These are phyloP conservation scores for Caranx ignobilis DNA, from an alignment of 2,113 vertebrate genomes.

Conservation along the genomic window DNA sequence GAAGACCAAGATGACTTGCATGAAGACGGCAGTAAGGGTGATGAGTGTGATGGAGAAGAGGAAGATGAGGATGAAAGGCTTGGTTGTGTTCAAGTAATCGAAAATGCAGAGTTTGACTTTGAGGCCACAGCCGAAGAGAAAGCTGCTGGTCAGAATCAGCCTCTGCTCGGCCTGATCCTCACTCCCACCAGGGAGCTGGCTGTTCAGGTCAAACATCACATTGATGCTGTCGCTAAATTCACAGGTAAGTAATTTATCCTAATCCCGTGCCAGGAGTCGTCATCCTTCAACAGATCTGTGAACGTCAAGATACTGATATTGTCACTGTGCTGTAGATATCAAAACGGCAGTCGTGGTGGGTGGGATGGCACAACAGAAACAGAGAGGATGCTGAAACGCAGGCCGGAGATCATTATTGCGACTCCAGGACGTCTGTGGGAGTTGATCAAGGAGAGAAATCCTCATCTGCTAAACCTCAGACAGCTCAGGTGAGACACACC, in stretches of 20 bases:
- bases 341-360: slow-evolving; percentile 93
- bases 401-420: slow-evolving; percentile 94
- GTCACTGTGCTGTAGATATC: slow-evolving; percentile 84
- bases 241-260: slow-evolving; percentile 83
- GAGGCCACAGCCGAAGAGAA: neutral
- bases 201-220: slow-evolving; percentile 95
- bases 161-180: slow-evolving; percentile 93
- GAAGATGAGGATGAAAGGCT: slow-evolving; percentile 40
- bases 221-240: slow-evolving; percentile 92
- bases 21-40: slow-evolving; percentile 51
- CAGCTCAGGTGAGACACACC: slow-evolving; percentile 87
- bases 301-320: neutral
- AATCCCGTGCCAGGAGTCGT: neutral
- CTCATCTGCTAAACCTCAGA: slow-evolving; percentile 90
- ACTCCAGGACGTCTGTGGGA: slow-evolving; percentile 98
- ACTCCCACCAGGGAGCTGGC: slow-evolving; percentile 97
- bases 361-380: slow-evolving; percentile 95
- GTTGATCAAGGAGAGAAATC: slow-evolving; percentile 90
- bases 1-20: slow-evolving; percentile 19
- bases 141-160: slow-evolving; percentile 62
- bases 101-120: slow-evolving; percentile 68
- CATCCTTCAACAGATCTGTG: accelerated
- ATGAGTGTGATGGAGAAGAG: slow-evolving; percentile 12
- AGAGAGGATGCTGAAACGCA: slow-evolving; percentile 90
- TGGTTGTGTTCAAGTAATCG: slow-evolving; percentile 71